A percentile compares a stretch with the other conserved stretches of the same genome.
Evolutionary conservation across 2,888 invertebrate species (phyloP).

Genomic region (Xanthia icteritia): DNA sequence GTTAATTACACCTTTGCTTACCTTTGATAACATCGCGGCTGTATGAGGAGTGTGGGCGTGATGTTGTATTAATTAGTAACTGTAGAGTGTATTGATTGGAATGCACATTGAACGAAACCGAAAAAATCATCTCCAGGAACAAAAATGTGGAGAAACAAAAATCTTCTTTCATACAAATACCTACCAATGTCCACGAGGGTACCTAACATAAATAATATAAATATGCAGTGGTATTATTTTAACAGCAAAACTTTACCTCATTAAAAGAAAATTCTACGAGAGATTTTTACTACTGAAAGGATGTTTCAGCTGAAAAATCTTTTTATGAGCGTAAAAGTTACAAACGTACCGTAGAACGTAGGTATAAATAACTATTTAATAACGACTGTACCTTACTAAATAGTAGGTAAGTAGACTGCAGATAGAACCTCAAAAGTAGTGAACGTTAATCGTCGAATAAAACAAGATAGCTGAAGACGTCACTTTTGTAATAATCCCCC

Average conservation of each 20-base stretch:
- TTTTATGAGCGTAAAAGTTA: slow-evolving; percentile 29
- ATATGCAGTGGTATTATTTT: background rate
- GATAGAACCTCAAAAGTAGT: background rate
- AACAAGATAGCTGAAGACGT: background rate
- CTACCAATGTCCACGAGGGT: no score
- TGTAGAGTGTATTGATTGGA: background rate
- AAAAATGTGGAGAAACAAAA: no score
- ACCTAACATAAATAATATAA: background rate
- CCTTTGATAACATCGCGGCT: no score
- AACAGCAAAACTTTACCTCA: slow-evolving; percentile 21
- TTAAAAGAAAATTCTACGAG: slow-evolving; percentile 15
- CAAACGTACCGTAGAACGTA: background rate
- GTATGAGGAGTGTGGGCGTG: no score
- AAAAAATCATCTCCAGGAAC: background rate
- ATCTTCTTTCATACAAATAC: no score
- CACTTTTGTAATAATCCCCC: background rate
- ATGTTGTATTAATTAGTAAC: no score
- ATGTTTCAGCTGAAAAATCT: slow-evolving; percentile 28
- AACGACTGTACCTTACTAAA: slow-evolving; percentile 41
- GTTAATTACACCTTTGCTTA: no score
- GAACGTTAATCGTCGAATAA: background rate
- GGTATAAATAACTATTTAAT: slow-evolving; percentile 22
- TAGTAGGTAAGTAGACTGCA: slow-evolving; percentile 37
- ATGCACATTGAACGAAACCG: background rate
- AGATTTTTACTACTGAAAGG: slow-evolving; percentile 1